Conservation (phyloP, 1,140 invertebrate species). For the Cydia strobilella region DNA sequence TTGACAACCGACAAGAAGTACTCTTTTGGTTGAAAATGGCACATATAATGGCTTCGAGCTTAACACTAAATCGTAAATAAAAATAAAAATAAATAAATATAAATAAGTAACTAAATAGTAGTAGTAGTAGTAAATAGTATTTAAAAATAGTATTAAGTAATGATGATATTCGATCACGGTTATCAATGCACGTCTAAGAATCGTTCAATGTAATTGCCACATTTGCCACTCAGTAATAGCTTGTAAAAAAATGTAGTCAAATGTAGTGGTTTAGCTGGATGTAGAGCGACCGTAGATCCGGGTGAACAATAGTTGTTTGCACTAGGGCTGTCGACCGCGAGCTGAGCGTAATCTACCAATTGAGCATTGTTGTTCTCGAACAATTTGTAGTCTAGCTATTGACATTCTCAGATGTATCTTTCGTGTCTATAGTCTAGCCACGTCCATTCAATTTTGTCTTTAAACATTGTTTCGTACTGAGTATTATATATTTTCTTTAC, state of each 20-base stretch:
- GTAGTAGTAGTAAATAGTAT: no score
- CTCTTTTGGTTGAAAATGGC: no score
- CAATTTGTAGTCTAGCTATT: not conserved
- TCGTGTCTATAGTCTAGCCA: not conserved
- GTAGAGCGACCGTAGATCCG: slow-evolving; percentile 47
- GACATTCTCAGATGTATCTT: not conserved
- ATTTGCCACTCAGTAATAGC: not conserved
- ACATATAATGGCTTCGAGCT: not conserved
- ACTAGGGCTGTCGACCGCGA: slow-evolving; percentile 22
- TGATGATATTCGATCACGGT: not conserved
- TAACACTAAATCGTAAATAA: no score
- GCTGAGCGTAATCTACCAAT: not conserved
- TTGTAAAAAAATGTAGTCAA: not conserved
- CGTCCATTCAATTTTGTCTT: no score
- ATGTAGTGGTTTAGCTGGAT: slow-evolving; percentile 24
- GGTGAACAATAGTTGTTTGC: slow-evolving; percentile 36
- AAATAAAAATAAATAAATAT: no score
- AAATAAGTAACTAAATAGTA: no score
- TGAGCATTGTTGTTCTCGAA: not conserved
- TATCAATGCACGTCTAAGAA: not conserved
- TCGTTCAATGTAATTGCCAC: not conserved
- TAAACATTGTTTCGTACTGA: no score
- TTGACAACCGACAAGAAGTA: no score
- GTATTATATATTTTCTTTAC: no score
- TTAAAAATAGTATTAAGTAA: no score